Evolutionary conservation across 2,113 vertebrate genomes (phyloP), one percentile per base, ranked within the genome.

Genomic region (Neodon shergylaensis): DNA sequence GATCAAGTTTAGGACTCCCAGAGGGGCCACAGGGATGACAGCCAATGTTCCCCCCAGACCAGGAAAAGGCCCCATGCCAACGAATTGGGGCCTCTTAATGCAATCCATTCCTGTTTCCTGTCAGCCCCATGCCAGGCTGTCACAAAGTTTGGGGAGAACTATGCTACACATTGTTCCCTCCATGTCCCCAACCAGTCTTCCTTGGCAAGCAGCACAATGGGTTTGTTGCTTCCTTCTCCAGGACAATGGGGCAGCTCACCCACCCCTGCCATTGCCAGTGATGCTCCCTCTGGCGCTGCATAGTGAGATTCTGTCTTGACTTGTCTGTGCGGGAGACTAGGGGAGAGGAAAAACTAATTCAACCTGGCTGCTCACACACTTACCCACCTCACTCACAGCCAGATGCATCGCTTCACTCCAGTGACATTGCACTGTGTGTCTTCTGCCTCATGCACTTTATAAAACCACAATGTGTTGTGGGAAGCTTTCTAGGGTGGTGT

Each of bases 1-100:
- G 44, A 36, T 82, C 94, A 95, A 89, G 74, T 73, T 65, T 68
- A 73, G 52, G 77, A 36, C 39, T 54, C 49, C 92, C 73, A 86
- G 70, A 49, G 65, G 8, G 5, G 9, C n/a, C 58, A 19, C 16
- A 76, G 77, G 72, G 70, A 7, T 65, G 17, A 58, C 81, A 66
- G 70, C 49, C 47, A 65, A 74, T 39, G 49, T 26, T 79, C 68
- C 76, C 42, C 74, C 52, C 58, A 7, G 10, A 81, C 49, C 79
- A 58, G 31, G 33, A 21, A 87, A 92, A 26, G 66, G 12, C 16
- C 63, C 65, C n/a, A 39, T 21, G 24, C 70, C 92, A 94, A 49
- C 21, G 2, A 10, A 36, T 17, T 16, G 33, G 19, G 63, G n/a
- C 92, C 61, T 74, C 36, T 82, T n/a, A 31, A 26, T 1, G 4